Evolutionary conservation across 2,113 vertebrate species (phyloP), one percentile per base, ranked within the genome.

Genomic region (Hymenochirus boettgeri): DNA sequence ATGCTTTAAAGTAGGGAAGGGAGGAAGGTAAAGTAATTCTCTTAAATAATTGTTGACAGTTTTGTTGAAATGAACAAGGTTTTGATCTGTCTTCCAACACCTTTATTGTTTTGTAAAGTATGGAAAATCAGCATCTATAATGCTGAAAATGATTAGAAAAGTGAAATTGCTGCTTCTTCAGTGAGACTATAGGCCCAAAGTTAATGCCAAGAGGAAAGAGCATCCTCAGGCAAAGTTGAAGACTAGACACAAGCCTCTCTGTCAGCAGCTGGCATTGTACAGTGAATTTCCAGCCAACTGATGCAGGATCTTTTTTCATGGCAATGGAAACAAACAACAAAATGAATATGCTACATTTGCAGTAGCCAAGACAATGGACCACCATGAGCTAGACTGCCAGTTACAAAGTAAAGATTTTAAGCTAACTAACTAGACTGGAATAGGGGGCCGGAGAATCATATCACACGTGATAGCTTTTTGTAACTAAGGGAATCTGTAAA

Each of bases 301-400:
- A 39, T 69, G 51, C 47, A 53, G 50, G 33, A 60, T 69, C 65
- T 29, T 47, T n/a, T 53, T 69, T 69, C 65, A 69, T 8, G 33
- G n/a, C 56, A 5, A 29, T 23, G 33, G 21, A n/a, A 21, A 29
- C 37, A 35, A 50, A 53, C 25, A 60, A 60, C 57, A 37, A 58
- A 60, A 69, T 53, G 29, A 60, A 48, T 23, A 53, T 45, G 5
- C 22, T 37, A 3, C 15, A 29, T 54, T 53, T 60, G 31, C 24
- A 29, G 65, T 53, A 59, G 35, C 55, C 22, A 33, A 59, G 46
- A 67, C 46, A 67, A 52, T 25, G 33, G 19, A 46, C 12, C 56
- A 50, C 24, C 12, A 8, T 7, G 10, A 60, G 65, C 13, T 23
- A 51, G 18, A 59, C 17, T 15, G 25, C 12, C 33, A 46, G 8